A percentile compares a stretch with the other conserved stretches of the same genome.
These are phyloP conservation scores for Nylanderia fulva DNA, from an alignment of 1,140 invertebrate genomes.

Conservation along the genomic window DNA sequence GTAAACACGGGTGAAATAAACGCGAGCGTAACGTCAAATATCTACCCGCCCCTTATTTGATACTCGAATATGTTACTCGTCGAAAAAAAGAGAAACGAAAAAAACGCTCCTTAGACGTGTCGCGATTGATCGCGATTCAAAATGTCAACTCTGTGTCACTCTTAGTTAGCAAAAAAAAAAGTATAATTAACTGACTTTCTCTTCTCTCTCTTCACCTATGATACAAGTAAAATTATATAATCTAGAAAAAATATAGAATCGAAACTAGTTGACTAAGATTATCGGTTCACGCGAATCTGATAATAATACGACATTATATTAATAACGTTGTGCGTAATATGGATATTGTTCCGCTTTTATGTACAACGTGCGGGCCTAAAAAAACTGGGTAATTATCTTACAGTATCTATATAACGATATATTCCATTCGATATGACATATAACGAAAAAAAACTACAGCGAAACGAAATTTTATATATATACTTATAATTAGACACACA, in stretches of 20 bases:
- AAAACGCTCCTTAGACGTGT: neutral
- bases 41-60: conserved; percentile 64
- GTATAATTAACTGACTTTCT: neutral
- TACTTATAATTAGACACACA: conserved; percentile 26
- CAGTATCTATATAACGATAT: conserved; percentile 9
- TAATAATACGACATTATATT: neutral
- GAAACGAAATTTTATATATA: conserved; percentile 47
- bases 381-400: conserved; percentile 36
- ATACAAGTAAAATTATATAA: conserved; percentile 29
- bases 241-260: neutral
- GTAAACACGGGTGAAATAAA: conserved; percentile 51
- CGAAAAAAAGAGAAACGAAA: neutral
- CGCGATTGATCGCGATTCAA: conserved; percentile 2
- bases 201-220: conserved; percentile 6
- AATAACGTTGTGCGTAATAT: conserved; percentile 12
- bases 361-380: conserved; percentile 65
- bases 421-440: conserved; percentile 17
- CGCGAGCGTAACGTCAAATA: conserved; percentile 54
- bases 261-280: neutral
- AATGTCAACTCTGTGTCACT: neutral
- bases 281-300: neutral
- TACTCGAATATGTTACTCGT: conserved; percentile 28
- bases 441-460: conserved; percentile 30
- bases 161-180: conserved; percentile 30
- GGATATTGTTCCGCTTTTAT: conserved; percentile 33